Percentiles rank a stretch among this genome's conserved stretches.
Conservation (phyloP, 2,113 vertebrate genomes). For the Laterallus jamaicensis region DNA sequence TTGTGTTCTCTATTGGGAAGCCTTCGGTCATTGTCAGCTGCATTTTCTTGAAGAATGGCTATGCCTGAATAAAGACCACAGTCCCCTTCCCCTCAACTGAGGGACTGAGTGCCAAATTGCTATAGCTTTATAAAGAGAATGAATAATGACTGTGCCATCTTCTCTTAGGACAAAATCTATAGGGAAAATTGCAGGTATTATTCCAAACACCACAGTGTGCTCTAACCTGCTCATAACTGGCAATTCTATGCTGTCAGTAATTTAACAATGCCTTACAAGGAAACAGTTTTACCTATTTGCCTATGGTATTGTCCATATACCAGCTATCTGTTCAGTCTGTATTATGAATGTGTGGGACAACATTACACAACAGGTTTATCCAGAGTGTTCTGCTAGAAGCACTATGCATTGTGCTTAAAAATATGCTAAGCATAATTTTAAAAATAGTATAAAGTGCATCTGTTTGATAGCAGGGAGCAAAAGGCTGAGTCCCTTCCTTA, state of each 20-base stretch:
- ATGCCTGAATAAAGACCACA: neutral
- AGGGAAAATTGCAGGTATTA: neutral
- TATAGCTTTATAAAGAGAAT: neutral
- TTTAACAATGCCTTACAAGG: neutral
- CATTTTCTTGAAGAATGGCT: conserved; percentile 18
- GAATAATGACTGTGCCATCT: neutral
- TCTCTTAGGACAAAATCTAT: neutral
- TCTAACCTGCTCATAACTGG: neutral
- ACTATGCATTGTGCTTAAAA: neutral
- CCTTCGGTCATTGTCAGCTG: neutral
- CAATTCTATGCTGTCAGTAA: neutral
- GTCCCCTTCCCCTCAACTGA: neutral
- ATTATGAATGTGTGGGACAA: neutral
- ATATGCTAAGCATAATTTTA: neutral
- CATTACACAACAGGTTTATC: neutral
- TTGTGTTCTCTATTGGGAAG: neutral
- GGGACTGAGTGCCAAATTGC: neutral
- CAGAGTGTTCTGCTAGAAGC: neutral
- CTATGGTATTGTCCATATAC: neutral
- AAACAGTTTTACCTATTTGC: neutral
- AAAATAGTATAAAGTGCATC: neutral
- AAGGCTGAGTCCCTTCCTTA: neutral
- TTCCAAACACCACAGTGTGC: neutral
- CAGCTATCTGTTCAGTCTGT: neutral
- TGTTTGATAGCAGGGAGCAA: neutral